Evolutionary conservation across 2,888 invertebrate species (phyloP).

Genomic region (Gryllus longicercus): DNA sequence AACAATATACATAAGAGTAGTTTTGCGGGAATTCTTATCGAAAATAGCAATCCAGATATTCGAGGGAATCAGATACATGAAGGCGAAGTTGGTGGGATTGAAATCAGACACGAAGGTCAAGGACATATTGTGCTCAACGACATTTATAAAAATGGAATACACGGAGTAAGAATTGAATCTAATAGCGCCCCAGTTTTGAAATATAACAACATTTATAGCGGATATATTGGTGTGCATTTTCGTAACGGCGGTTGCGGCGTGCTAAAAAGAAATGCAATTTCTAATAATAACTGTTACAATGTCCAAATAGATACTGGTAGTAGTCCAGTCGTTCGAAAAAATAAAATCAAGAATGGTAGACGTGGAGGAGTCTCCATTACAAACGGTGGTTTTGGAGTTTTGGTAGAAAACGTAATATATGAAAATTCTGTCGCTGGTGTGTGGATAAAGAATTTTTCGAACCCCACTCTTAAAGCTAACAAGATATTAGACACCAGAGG

Average conservation of each 20-base stretch:
- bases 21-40: no score
- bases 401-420: slow-evolving; percentile 98
- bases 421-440: slow-evolving; percentile 99
- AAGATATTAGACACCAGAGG: slow-evolving; percentile 98
- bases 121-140: no score
- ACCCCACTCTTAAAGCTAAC: slow-evolving; percentile 93
- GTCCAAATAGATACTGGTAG: slow-evolving; percentile 93
- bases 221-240: slow-evolving; percentile 98
- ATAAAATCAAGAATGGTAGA: slow-evolving; percentile 99
- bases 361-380: slow-evolving; percentile 98
- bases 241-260: slow-evolving; percentile 98
- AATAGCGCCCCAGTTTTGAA: slow-evolving; percentile 98
- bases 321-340: slow-evolving; percentile 93
- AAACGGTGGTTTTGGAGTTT: slow-evolving; percentile 91
- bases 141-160: no score
- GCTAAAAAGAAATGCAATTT: slow-evolving; percentile 98
- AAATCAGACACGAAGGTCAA: no score
- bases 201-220: slow-evolving; percentile 98
- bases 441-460: slow-evolving; percentile 99
- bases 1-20: no score
- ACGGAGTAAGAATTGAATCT: slow-evolving; percentile 45
- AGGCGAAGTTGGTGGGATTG: no score
- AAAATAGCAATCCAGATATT: no score
- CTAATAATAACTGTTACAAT: slow-evolving; percentile 89
- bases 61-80: no score